Evolutionary conservation across 2,113 vertebrate genomes (phyloP), one percentile per base, ranked within the genome.

Genomic region (Malurus alboscapulatus): DNA sequence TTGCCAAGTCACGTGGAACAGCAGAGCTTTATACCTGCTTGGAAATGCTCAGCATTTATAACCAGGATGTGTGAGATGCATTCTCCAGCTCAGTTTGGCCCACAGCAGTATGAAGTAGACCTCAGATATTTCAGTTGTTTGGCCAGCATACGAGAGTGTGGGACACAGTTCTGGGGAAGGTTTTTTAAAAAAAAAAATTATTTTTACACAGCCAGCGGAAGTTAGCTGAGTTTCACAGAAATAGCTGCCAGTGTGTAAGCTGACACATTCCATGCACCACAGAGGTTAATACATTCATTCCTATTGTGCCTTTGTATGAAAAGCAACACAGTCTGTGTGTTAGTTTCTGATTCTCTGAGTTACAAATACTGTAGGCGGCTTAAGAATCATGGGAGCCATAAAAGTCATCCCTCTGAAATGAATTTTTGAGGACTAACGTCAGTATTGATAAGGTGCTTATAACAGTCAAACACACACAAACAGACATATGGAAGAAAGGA

Each of bases 211-310:
- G 88, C 79, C 89, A 87, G 73, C 38, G 71, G 92, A 94, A 96
- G 95, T 94, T 82, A 94, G 90, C 90, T 27, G 94, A 94, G 95
- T 95, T 94, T 85, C 84, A 59, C 81, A 92, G 86, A 89, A 96
- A 92, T 93, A 90, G 85, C 86, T 94, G 96, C 92, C 95, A 95
- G 81, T 96, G 91, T 96, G 88, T 96, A 95, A 93, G 81, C 84
- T 92, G 95, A 96, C 93, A 94, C 93, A 92, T 95, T 95, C 91
- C 93, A 36, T 94, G 89, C 87, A 88, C 95, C 89, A 61, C 92
- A 89, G 94, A 96, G 93, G 96, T 97, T 96, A 97, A 96, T 96
- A 85, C 89, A 95, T 95, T 94, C 95, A 75, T 90, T 94, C 84
- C 92, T 88, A 88, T 95, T 96, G 94, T 92, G 67, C 78, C 87